A percentile compares a stretch with the other conserved stretches of the same genome.
These are phyloP conservation scores for Embiotoca jacksoni DNA, from an alignment of 2,113 vertebrate genomes.

Conservation along the genomic window DNA sequence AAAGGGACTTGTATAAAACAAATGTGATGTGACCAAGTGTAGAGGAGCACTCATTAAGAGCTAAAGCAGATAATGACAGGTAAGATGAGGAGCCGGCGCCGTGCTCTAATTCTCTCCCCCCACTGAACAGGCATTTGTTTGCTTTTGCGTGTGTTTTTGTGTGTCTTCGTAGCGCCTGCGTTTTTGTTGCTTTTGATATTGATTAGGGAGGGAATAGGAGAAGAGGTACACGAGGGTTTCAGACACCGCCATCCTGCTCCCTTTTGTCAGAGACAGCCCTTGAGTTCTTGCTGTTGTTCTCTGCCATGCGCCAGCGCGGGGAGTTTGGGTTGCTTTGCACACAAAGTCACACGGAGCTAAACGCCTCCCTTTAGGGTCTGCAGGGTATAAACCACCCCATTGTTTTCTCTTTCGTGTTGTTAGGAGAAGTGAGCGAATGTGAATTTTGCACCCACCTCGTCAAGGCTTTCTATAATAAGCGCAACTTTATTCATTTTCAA, in stretches of 20 bases:
- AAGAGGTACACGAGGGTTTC: slow-evolving; percentile 73
- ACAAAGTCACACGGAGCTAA: slow-evolving; percentile 81
- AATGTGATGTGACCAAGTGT: slow-evolving; percentile 97
- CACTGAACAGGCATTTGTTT: slow-evolving; percentile 82
- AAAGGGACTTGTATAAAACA: slow-evolving; percentile 95
- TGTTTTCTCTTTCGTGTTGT: slow-evolving; percentile 71
- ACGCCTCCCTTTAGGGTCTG: slow-evolving; percentile 80
- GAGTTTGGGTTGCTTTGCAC: slow-evolving; percentile 77
- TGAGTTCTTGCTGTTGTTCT: slow-evolving; percentile 73
- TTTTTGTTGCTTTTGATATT: slow-evolving; percentile 84
- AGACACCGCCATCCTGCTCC: slow-evolving; percentile 59
- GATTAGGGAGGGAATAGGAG: slow-evolving; percentile 83
- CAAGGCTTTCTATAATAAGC: slow-evolving; percentile 44
- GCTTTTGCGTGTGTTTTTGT: slow-evolving; percentile 72
- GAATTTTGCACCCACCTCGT: slow-evolving; percentile 62
- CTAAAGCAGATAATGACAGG: slow-evolving; percentile 93
- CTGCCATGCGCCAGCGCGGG: slow-evolving; percentile 47
- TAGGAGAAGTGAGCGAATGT: slow-evolving; percentile 58
- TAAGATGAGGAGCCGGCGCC: slow-evolving; percentile 86
- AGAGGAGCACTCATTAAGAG: slow-evolving; percentile 95
- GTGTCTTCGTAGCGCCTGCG: slow-evolving; percentile 63
- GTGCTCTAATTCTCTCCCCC: slow-evolving; percentile 80
- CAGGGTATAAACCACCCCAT: slow-evolving; percentile 72
- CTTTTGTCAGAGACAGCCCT: slow-evolving; percentile 74
- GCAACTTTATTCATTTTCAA: slow-evolving; percentile 61